These are phyloP conservation scores for Cosmopolites sordidus DNA, from an alignment of 2,888 invertebrate genomes.

Conservation along the genomic window DNA sequence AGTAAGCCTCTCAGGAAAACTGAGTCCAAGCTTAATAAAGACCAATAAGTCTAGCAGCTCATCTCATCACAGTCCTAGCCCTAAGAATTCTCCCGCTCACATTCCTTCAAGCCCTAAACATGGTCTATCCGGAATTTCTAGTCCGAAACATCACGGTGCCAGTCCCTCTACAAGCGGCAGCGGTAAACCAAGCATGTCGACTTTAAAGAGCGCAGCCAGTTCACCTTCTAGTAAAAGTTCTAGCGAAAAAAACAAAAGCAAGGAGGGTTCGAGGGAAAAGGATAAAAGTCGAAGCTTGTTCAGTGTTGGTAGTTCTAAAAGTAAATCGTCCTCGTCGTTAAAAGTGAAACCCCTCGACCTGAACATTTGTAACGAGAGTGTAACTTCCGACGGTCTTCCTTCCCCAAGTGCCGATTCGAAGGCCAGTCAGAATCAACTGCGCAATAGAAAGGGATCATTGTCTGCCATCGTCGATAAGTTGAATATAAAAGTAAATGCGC, in stretches of 20 bases:
- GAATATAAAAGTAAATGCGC: constrained; percentile 58
- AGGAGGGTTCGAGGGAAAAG: constrained; percentile 46
- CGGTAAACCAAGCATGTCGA: constrained; percentile 86
- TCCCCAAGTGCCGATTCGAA: constrained; percentile 57
- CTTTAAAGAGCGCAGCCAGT: constrained; percentile 74
- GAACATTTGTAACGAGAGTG: constrained; percentile 31
- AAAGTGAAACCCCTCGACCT: constrained; percentile 68
- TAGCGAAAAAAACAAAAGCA: constrained; percentile 47
- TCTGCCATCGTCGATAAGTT: constrained; percentile 85
- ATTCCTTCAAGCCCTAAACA: constrained; percentile 68
- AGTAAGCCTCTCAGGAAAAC: constrained; percentile 58
- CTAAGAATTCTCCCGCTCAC: constrained; percentile 72
- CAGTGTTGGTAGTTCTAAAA: constrained; percentile 5
- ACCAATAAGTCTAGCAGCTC: constrained; percentile 49
- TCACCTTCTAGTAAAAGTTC: constrained; percentile 60
- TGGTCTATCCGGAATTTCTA: constrained; percentile 55
- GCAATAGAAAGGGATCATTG: constrained; percentile 70
- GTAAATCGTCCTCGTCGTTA: constrained; percentile 37
- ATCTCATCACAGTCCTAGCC: constrained; percentile 56
- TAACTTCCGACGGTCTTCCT: constrained; percentile 45
- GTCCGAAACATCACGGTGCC: constrained; percentile 70
- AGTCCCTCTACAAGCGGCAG: constrained; percentile 64
- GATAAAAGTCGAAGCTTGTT: constrained; percentile 43
- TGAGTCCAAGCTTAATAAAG: constrained; percentile 51
- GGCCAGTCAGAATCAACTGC: constrained; percentile 57